Base-by-base conservation (phyloP, 2,113 vertebrate genomes). In the Scortum barcoo region DNA sequence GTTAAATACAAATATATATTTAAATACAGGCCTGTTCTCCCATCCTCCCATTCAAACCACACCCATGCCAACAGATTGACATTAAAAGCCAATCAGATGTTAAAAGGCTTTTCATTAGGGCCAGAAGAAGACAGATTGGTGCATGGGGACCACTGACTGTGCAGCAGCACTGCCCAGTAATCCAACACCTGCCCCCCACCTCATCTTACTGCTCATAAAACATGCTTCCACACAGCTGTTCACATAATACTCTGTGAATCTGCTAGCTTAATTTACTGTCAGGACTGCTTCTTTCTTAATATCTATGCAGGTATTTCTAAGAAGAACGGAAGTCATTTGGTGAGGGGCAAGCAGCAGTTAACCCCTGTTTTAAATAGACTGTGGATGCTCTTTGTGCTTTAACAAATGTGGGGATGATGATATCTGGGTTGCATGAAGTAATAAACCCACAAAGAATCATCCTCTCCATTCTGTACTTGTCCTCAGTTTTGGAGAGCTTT, bases 81-180 rank as follows among this genome's bases (percentile, higher is more conserved):
- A 79, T 88, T 89, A 90, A 84, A 88, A 83, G 72, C 92, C 93
- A 88, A 95, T 95, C 88, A 93, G 75, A 92, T 73, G 84, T 91
- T 94, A 75, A 94, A 94, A 83, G 80, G 87, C 89, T 92, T 93
- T 95, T 93, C 88, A 96, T 95, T 94, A 81, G 10, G 73, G 70
- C 46, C 14, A 72, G 46, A 70, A 46, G 74, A 85, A 89, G 93
- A 94, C 92, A 93, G 94, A 95, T 90, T 92, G 92, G 71, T 86
- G 84, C 42, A 53, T 17, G 82, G 57, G 88, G 90, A 91, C 90
- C 76, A 66, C 88, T 86, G 89, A 78, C 86, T 82, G 90, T 84
- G 86, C 88, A 85, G 84, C 83, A 54, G 78, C 46, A 38, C 62
- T 90, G 71, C 51, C 85, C 68, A 84, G 57, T 22, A 40, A 90